phyloP scores from a whole-genome alignment of 2,888 invertebrate species.

The Rugalucina vietnamica region DNA sequence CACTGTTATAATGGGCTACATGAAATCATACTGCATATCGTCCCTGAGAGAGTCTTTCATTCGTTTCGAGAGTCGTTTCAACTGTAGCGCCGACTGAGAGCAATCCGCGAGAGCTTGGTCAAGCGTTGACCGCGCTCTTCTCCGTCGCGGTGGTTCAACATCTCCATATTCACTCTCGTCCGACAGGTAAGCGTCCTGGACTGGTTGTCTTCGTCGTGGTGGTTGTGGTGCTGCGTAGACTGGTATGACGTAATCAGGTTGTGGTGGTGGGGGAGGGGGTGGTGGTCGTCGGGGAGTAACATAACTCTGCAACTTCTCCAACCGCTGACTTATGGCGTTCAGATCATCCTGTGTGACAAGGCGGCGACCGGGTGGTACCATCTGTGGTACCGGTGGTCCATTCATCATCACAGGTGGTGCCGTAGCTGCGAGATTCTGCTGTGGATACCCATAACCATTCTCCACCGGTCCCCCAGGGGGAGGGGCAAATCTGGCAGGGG shows the following conservation, averaged over 20 bases:
- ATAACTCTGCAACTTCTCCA: slow-evolving; percentile 74
- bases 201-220: slow-evolving; percentile 63
- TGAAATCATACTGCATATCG: slow-evolving; percentile 70
- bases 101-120: slow-evolving; percentile 74
- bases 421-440: slow-evolving; percentile 53
- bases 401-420: slow-evolving; percentile 58
- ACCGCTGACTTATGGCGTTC: slow-evolving; percentile 72
- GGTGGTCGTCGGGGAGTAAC: slow-evolving; percentile 68
- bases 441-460: slow-evolving; percentile 55
- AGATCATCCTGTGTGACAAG: slow-evolving; percentile 76
- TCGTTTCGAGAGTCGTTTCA: slow-evolving; percentile 76
- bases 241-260: slow-evolving; percentile 65
- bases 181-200: slow-evolving; percentile 71
- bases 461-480: slow-evolving; percentile 55
- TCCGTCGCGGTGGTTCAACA: slow-evolving; percentile 62
- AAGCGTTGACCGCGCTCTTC: slow-evolving; percentile 53
- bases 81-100: slow-evolving; percentile 71
- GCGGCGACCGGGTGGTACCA: slow-evolving; percentile 46
- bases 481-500: slow-evolving; percentile 66
- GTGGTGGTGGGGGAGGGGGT: slow-evolving; percentile 67
- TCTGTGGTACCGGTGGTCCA: slow-evolving; percentile 38
- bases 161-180: slow-evolving; percentile 71
- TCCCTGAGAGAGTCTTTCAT: slow-evolving; percentile 77
- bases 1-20: no score
- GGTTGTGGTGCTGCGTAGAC: slow-evolving; percentile 65